Conservation (phyloP, 2,113 vertebrate genomes). For the Entelurus aequoreus region DNA sequence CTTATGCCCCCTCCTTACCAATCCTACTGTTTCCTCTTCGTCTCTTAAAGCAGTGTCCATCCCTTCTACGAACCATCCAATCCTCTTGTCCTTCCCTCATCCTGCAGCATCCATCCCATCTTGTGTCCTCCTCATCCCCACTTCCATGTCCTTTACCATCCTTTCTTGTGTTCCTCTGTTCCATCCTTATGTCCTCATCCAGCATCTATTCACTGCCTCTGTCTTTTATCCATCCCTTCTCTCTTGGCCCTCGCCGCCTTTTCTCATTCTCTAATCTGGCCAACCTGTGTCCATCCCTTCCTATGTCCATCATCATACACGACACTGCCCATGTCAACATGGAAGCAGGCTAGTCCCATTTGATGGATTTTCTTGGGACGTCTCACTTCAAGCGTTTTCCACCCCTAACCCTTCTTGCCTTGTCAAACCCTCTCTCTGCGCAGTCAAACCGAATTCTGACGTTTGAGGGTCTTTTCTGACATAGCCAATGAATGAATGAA, state of each 20-base stretch:
- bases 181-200: background rate
- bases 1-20: background rate
- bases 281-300: background rate
- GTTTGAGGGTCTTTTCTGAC: slow-evolving; percentile 32
- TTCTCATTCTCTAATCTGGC: background rate
- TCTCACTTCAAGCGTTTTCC: slow-evolving; percentile 45
- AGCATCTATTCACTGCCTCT: background rate
- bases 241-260: background rate
- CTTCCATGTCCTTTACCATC: no score
- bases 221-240: background rate
- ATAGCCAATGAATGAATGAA: slow-evolving; percentile 34
- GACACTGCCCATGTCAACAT: slow-evolving; percentile 22
- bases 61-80: background rate
- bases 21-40: background rate
- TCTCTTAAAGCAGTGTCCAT: no score
- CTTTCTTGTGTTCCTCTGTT: background rate
- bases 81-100: background rate
- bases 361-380: slow-evolving; percentile 49
- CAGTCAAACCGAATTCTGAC: slow-evolving; percentile 54
- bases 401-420: slow-evolving; percentile 8
- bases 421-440: slow-evolving; percentile 32
- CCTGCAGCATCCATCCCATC: background rate
- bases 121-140: no score
- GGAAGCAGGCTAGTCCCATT: slow-evolving; percentile 43
- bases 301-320: background rate